Evolutionary conservation across 2,888 invertebrate species (phyloP), one percentile per base, ranked within the genome.

Genomic region (Tachina fera): DNA sequence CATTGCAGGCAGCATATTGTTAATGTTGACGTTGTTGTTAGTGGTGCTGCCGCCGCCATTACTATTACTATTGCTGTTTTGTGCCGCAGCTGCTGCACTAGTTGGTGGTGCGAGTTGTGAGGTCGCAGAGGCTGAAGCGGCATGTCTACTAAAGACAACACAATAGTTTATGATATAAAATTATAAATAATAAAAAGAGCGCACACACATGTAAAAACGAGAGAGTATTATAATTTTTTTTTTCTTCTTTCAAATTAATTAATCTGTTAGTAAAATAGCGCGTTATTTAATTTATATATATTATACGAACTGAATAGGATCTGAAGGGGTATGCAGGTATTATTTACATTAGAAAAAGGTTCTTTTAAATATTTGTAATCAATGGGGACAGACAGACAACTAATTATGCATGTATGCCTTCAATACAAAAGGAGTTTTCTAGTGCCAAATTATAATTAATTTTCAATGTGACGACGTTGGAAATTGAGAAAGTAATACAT

Each of bases 121-220:
- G 11, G 83, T 11, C 68, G 83, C 56, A 65, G 81, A 49, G 49
- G 81, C 45, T 56, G 83, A 49, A 60, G 76, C 76, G 49, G 61
- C 75, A 61, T 85, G 74, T 85, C 87, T 86, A 86, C 83, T 86
- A 86, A 78, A 82, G 77, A 71, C 80, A 80, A 80, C 58, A 78
- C 63, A 68, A 84, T 68, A 80, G 65, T 83, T 76, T 81, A 61
- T 85, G 76, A 76, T 56, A 65, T 84, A 67, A 75, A 75, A 83
- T 77, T 77, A 75, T 53, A 83, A 77, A 72, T 43, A 60, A 51
- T 51, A 67, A 67, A 67, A 67, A 51, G 61, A 74, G 71, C 81
- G 84, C 80, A 67, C 67, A 83, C 70, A 75, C 72, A 78, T 60
- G 81, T 77, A 53, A 58, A 86, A 87, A 86, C 81, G 83, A 80